Conservation (phyloP, 2,797 vertebrate genomes). For the Aplochiton taeniatus region DNA sequence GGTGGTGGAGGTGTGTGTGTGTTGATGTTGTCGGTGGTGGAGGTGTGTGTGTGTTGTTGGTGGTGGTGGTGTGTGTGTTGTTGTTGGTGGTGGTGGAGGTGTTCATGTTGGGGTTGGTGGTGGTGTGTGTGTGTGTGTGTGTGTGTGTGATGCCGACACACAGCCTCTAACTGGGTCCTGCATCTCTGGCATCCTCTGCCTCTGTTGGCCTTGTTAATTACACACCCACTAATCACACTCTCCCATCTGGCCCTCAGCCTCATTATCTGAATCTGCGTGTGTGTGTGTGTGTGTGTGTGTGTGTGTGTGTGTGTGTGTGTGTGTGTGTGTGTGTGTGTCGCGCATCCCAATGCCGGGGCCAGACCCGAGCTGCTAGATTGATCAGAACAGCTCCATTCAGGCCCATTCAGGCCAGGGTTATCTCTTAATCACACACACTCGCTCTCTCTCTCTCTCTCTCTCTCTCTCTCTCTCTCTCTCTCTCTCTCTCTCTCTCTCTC, state of each 20-base stretch:
- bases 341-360: too few relatives aligned
- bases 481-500: not conserved
- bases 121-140: not conserved
- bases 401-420: too few relatives aligned
- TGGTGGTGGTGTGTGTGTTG: too few relatives aligned
- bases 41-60: too few relatives aligned
- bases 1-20: too few relatives aligned
- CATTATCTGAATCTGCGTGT: constrained; percentile 29
- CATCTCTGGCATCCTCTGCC: constrained; percentile 54
- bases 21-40: too few relatives aligned
- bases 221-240: constrained; percentile 26
- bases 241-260: constrained; percentile 33
- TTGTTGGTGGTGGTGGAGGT: too few relatives aligned
- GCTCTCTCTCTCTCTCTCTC: not conserved
- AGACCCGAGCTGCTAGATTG: too few relatives aligned
- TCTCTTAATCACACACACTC: not conserved
- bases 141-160: not conserved
- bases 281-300: constrained; percentile 6
- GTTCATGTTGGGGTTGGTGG: too few relatives aligned
- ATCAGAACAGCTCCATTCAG: too few relatives aligned
- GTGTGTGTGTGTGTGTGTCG: constrained; percentile 10
- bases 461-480: not conserved
- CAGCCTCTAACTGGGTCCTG: not conserved
- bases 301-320: constrained; percentile 5
- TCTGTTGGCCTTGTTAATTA: constrained; percentile 49